These are phyloP conservation scores for Virgularia gustaviana DNA, from an alignment of 92 coral and sea anemone species.

Conservation along the genomic window DNA sequence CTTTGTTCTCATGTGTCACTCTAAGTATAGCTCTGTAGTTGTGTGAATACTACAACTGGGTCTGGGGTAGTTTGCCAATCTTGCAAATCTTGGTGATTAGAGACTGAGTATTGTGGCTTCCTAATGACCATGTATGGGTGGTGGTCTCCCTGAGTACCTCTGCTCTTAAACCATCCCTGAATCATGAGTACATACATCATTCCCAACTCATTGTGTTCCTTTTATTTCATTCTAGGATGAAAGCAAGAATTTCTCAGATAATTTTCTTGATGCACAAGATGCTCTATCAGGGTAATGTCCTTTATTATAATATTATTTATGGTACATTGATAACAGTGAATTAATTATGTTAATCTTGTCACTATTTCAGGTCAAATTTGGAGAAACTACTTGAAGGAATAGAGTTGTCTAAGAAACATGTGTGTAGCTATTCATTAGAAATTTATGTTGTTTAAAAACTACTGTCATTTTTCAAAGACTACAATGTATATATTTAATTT, in stretches of 20 bases:
- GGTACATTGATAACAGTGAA: neutral
- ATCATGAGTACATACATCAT: too few relatives aligned
- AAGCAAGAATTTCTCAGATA: constrained; percentile 69
- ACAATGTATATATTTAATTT: neutral
- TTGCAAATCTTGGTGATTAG: too few relatives aligned
- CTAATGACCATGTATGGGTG: too few relatives aligned
- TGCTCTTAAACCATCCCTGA: too few relatives aligned
- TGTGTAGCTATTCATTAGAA: neutral
- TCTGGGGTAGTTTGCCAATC: too few relatives aligned
- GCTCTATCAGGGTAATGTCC: constrained; percentile 68
- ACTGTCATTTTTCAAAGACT: neutral
- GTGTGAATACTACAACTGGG: too few relatives aligned
- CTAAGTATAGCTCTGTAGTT: too few relatives aligned
- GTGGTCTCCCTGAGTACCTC: too few relatives aligned
- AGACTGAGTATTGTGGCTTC: too few relatives aligned
- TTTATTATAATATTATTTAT: neutral
- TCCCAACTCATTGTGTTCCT: too few relatives aligned
- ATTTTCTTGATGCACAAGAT: constrained; percentile 84
- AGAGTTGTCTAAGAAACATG: constrained; percentile 84
- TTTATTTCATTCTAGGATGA: constrained; percentile 52
- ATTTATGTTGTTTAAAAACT: neutral
- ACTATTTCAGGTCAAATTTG: constrained; percentile 54
- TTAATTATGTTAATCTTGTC: neutral
- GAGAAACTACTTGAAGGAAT: constrained; percentile 71
- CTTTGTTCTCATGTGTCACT: too few relatives aligned